Evolutionary conservation across 2,888 invertebrate species (phyloP), one percentile per base, ranked within the genome.

Genomic region (Crematogaster levior): DNA sequence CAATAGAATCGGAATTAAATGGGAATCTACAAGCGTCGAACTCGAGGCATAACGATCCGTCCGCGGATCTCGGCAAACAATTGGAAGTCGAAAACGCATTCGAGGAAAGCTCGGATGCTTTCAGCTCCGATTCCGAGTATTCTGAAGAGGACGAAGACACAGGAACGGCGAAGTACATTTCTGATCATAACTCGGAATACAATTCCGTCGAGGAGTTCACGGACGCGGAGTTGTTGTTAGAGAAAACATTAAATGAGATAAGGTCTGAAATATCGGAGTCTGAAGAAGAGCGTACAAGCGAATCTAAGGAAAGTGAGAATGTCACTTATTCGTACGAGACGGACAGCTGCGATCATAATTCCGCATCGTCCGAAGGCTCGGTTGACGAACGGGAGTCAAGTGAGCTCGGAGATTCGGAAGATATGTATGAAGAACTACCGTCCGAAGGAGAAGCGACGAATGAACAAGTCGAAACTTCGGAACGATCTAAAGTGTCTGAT

Each of bases 231-330:
- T 86, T 93, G 51, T 89, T 93, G 84, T 60, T 94, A 24, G 92
- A 93, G 65, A 91, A 93, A 65, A 94, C 94, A n/a, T 83, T 94
- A 51, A 91, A 91, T 56, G 91, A 92, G 74, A 93, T 94, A 27
- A 94, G 93, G 84, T 92, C 93, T 0, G 92, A 93, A 68, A 90
- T 94, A 85, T 93, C 94, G 10, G 93, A 94, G 46, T 92, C 92
- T 43, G 92, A 79, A 90, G 30, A 77, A 10, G 74, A 56, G 12
- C 6, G 30, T 18, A 56, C 73, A 4, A 46, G 43, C 73, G 73
- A 15, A 18, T 79, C 68, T 18, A 85, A 80, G 1, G 68, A 85
- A 60, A 58, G 60, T 34, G 86, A 65, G 24, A 43, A 34, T 12
- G 37, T 81, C 43, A 72, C 61, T 83, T 72, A 51, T 61, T 53